Percentiles rank a stretch among this genome's conserved stretches.
These are phyloP conservation scores for Peromyscus maniculatus DNA, from an alignment of 2,113 vertebrate genomes.

Conservation along the genomic window DNA sequence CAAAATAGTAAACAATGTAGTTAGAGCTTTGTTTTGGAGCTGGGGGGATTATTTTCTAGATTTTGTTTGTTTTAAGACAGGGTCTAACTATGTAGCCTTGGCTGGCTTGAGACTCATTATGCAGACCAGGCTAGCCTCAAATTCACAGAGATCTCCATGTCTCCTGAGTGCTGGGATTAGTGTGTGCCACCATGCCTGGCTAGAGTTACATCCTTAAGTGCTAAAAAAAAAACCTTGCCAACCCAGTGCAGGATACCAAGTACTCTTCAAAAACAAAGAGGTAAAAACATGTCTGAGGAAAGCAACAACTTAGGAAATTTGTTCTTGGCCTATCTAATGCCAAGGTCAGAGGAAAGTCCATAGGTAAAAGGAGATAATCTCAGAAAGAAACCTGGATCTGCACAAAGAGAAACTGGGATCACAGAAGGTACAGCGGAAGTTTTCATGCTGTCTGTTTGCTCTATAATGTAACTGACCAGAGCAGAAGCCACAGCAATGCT, in stretches of 20 bases:
- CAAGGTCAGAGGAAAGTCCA: slow-evolving; percentile 21
- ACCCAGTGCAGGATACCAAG: background rate
- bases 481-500: background rate
- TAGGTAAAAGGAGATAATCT: background rate
- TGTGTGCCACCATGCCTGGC: background rate
- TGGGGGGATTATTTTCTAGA: background rate
- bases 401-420: background rate
- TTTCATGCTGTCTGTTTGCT: background rate
- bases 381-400: background rate
- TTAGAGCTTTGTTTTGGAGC: background rate
- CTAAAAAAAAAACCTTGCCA: background rate
- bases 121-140: background rate
- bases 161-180: background rate
- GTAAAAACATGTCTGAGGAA: background rate
- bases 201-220: background rate
- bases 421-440: slow-evolving; percentile 3
- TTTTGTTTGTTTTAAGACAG: background rate
- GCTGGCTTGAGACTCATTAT: background rate
- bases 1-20: background rate
- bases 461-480: background rate
- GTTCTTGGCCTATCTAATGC: background rate
- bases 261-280: slow-evolving; percentile 27
- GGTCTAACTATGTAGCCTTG: background rate
- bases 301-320: background rate
- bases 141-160: background rate